These are phyloP conservation scores for Galagoides demidoff DNA, from an alignment of 2,797 vertebrate species.

Conservation along the genomic window DNA sequence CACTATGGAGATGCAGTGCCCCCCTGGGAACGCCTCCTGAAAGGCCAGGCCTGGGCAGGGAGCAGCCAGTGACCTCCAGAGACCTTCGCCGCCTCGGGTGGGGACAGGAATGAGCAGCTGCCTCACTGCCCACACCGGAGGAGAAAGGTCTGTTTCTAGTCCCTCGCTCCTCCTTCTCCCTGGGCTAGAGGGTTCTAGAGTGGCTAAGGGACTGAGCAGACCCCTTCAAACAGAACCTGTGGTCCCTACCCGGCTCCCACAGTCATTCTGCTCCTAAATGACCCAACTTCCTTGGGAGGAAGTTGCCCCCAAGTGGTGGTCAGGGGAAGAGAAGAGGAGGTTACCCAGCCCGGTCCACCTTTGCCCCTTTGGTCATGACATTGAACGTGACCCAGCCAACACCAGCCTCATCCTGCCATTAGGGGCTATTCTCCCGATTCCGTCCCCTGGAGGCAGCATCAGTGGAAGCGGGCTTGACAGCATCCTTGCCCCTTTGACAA, in stretches of 20 bases:
- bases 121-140: fast-evolving
- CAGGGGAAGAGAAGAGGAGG: not conserved
- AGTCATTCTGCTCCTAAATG: not conserved
- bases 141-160: not conserved
- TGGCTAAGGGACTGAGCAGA: not conserved
- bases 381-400: not conserved
- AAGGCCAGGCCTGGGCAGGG: not conserved
- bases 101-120: not conserved
- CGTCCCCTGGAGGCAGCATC: fast-evolving
- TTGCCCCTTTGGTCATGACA: not conserved
- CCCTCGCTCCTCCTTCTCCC: not conserved
- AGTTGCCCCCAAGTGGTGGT: not conserved
- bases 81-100: not conserved
- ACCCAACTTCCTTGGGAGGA: not conserved
- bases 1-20: conserved; percentile 80
- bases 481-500: not conserved
- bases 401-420: fast-evolving
- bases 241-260: not conserved
- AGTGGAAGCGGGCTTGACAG: not conserved
- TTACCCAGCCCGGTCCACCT: not conserved
- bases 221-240: not conserved
- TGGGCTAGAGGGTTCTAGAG: not conserved
- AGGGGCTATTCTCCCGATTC: fast-evolving
- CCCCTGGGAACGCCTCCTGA: conserved; percentile 72
- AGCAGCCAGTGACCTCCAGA: not conserved